Conservation (phyloP, 2,797 vertebrate species). For the Enteromius viviparus region DNA sequence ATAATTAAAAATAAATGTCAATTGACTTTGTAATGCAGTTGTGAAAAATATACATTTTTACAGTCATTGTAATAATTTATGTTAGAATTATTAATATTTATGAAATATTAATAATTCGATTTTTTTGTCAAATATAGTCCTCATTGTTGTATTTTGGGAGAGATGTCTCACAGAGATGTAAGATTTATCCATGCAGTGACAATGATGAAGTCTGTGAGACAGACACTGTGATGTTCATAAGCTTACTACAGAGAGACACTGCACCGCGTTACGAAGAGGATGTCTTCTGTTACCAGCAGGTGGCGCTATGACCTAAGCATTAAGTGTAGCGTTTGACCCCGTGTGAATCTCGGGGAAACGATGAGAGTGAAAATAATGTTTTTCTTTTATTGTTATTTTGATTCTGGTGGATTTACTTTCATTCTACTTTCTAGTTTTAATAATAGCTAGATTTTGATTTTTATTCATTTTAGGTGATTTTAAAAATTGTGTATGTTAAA, state of each 20-base stretch:
- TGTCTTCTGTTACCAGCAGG: conserved; percentile 1
- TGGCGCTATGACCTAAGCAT: conserved; percentile 3
- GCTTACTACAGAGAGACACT: not conserved
- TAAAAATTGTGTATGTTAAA: too few relatives aligned
- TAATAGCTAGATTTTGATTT: not conserved
- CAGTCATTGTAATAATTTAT: not conserved
- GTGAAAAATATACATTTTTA: not conserved
- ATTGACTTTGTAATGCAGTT: not conserved
- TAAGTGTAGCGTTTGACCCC: not conserved
- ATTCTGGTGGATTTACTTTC: not conserved
- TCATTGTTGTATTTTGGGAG: not conserved
- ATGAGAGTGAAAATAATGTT: not conserved
- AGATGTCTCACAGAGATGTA: not conserved
- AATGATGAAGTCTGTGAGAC: too few relatives aligned
- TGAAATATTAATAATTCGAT: not conserved
- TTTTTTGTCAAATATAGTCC: not conserved
- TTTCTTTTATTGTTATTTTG: not conserved
- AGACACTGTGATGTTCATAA: not conserved
- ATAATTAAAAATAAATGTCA: not conserved
- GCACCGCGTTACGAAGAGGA: not conserved
- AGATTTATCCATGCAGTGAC: not conserved
- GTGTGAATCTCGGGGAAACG: not conserved
- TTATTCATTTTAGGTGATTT: not conserved
- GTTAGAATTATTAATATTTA: not conserved
- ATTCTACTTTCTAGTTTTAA: not conserved